A percentile compares a stretch with the other conserved stretches of the same genome.
phyloP scores from a whole-genome alignment of 2,113 vertebrate species.

The Acanthochromis polyacanthus region DNA sequence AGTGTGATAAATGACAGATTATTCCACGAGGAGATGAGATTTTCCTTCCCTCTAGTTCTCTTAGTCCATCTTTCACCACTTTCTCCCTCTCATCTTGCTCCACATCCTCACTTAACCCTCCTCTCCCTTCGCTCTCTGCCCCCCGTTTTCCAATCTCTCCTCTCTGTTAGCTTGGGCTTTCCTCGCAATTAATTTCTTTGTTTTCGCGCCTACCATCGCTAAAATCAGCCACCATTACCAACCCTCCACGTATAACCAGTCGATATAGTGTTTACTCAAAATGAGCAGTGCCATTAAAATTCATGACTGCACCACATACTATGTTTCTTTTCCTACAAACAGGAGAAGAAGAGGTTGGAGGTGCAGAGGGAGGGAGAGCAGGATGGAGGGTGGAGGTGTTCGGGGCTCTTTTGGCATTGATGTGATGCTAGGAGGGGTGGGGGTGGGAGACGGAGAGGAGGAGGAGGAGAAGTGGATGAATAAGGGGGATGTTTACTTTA shows the following conservation, averaged over 20 bases:
- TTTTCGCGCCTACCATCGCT: conserved; percentile 43
- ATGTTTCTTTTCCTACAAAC: conserved; percentile 52
- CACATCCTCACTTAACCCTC: conserved; percentile 62
- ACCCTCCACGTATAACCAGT: conserved; percentile 44
- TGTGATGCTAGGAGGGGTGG: conserved; percentile 40
- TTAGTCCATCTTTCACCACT: conserved; percentile 50
- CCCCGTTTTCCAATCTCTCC: conserved; percentile 45
- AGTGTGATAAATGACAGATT: conserved; percentile 85
- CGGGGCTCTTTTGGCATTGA: conserved; percentile 74
- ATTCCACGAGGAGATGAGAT: conserved; percentile 83
- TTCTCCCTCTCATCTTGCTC: conserved; percentile 38
- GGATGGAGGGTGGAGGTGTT: conserved; percentile 21
- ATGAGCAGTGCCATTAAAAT: conserved; percentile 80
- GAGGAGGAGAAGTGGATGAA: conserved; percentile 55
- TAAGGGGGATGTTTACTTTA: conserved; percentile 77
- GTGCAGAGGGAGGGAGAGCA: conserved; percentile 30
- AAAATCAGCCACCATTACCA: conserved; percentile 32
- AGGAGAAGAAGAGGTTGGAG: conserved; percentile 51
- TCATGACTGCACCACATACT: conserved; percentile 77
- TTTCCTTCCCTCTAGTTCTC: conserved; percentile 68
- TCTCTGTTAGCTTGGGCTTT: conserved; percentile 49
- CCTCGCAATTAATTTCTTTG: conserved; percentile 66
- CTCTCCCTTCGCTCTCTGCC: conserved; percentile 30
- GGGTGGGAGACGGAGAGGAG: conserved; percentile 28
- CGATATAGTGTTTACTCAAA: conserved; percentile 69